These are phyloP conservation scores for Somateria mollissima DNA, from an alignment of 2,797 vertebrate species.

Conservation along the genomic window DNA sequence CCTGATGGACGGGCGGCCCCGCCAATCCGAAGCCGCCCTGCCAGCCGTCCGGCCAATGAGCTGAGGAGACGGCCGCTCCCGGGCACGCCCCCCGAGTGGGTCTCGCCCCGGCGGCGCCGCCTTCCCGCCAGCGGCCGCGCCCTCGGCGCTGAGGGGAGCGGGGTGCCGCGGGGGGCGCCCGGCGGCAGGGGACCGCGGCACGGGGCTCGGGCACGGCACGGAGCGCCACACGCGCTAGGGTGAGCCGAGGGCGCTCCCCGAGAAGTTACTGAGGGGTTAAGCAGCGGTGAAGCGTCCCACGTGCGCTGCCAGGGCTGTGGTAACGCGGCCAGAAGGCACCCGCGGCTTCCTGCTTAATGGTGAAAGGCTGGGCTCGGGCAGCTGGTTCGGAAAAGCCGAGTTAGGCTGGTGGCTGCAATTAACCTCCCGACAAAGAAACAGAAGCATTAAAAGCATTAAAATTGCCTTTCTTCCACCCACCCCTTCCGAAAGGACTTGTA, in stretches of 20 bases:
- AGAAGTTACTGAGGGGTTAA: accelerated
- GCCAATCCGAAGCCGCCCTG: neutral
- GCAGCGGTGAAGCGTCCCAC: accelerated
- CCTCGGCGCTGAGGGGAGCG: neutral
- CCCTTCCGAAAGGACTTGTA: neutral
- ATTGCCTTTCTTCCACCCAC: neutral
- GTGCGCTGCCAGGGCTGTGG: accelerated
- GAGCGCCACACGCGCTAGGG: accelerated
- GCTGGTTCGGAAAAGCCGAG: too few species aligned
- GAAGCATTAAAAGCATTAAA: too few species aligned
- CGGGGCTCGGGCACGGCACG: too few species aligned
- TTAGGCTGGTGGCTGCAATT: too few species aligned
- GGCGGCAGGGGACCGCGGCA: too few species aligned
- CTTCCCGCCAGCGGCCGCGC: neutral
- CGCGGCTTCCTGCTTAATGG: too few species aligned
- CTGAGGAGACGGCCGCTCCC: accelerated
- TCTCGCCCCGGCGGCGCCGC: accelerated
- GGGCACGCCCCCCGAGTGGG: accelerated
- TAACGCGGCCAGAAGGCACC: too few species aligned
- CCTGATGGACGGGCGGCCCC: neutral
- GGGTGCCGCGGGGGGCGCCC: too few species aligned
- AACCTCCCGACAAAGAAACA: too few species aligned
- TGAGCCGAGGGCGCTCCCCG: accelerated
- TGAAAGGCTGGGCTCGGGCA: too few species aligned
- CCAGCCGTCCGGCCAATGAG: neutral